These are phyloP conservation scores for Alces alces DNA, from an alignment of 2,113 vertebrate genomes.

Conservation along the genomic window DNA sequence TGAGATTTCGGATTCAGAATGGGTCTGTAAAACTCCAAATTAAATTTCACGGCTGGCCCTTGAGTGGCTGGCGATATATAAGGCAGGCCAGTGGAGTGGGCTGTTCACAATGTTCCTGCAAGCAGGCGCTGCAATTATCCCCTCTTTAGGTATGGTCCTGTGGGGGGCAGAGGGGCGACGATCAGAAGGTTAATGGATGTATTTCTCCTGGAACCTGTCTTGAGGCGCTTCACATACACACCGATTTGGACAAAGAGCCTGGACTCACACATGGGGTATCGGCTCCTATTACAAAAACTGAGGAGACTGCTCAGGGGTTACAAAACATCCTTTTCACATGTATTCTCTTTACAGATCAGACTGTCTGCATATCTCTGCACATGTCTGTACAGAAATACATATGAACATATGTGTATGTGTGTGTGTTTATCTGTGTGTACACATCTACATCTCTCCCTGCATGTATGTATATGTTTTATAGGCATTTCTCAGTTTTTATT, in stretches of 20 bases:
- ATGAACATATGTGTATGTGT: no score
- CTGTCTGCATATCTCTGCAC: not conserved
- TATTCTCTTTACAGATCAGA: not conserved
- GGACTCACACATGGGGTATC: not conserved
- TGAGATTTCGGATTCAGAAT: constrained; percentile 83
- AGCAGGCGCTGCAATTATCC: constrained; percentile 67
- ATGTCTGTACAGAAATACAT: not conserved
- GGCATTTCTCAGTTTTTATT: not conserved
- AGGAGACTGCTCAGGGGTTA: not conserved
- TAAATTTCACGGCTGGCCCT: constrained; percentile 86
- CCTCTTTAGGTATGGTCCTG: constrained; percentile 73
- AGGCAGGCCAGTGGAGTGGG: constrained; percentile 68
- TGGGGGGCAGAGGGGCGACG: constrained; percentile 43
- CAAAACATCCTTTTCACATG: not conserved
- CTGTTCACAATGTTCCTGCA: constrained; percentile 57
- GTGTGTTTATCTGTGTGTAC: not conserved
- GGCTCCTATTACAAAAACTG: not conserved
- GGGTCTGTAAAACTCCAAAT: constrained; percentile 84
- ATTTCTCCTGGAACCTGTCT: constrained; percentile 45
- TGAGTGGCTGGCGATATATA: constrained; percentile 73
- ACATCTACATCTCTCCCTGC: not conserved
- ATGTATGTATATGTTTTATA: not conserved
- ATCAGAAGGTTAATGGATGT: not conserved
- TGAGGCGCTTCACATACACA: not conserved
- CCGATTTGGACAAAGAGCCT: not conserved